Conservation (phyloP, 2,113 vertebrate species). For the Hucho hucho region DNA sequence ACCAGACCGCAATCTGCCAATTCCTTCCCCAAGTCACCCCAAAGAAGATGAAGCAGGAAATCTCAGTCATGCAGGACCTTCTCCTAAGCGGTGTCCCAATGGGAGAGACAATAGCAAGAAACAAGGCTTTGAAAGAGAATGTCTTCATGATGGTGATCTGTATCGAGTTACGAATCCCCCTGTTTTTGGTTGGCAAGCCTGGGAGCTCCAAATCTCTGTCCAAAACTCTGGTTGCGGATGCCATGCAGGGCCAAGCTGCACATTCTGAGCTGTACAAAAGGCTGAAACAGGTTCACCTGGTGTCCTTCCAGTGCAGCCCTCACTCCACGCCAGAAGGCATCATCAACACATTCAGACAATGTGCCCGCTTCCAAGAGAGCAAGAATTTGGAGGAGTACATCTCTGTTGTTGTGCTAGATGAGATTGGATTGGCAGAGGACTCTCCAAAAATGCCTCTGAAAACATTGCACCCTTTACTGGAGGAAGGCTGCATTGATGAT, state of each 20-base stretch:
- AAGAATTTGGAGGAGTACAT: conserved; percentile 89
- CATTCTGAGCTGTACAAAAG: conserved; percentile 83
- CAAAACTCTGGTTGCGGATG: conserved; percentile 92
- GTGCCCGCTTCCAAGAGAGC: conserved; percentile 92
- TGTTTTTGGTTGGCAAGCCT: conserved; percentile 95
- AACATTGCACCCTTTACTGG: conserved; percentile 90
- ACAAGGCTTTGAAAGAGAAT: conserved; percentile 91
- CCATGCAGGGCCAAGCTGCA: conserved; percentile 92
- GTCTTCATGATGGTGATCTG: conserved; percentile 98
- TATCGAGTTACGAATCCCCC: conserved; percentile 91
- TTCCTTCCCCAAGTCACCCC: conserved; percentile 61
- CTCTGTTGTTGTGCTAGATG: conserved; percentile 94
- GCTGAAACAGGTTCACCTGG: conserved; percentile 90
- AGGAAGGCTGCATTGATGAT: conserved; percentile 95
- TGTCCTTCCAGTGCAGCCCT: conserved; percentile 97
- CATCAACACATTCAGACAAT: conserved; percentile 94
- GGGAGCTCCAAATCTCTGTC: conserved; percentile 98
- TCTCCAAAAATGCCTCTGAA: conserved; percentile 96
- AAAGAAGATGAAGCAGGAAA: conserved; percentile 78
- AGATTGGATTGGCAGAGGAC: conserved; percentile 95
- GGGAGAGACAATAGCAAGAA: conserved; percentile 86
- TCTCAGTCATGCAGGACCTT: conserved; percentile 82
- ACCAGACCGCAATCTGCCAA: conserved; percentile 74
- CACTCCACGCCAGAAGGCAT: conserved; percentile 96
- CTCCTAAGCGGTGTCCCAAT: conserved; percentile 82